A percentile compares a stretch with the other conserved stretches of the same genome.
These are phyloP conservation scores for Perdix hodgsoniae DNA, from an alignment of 2,797 vertebrate species.

Conservation along the genomic window DNA sequence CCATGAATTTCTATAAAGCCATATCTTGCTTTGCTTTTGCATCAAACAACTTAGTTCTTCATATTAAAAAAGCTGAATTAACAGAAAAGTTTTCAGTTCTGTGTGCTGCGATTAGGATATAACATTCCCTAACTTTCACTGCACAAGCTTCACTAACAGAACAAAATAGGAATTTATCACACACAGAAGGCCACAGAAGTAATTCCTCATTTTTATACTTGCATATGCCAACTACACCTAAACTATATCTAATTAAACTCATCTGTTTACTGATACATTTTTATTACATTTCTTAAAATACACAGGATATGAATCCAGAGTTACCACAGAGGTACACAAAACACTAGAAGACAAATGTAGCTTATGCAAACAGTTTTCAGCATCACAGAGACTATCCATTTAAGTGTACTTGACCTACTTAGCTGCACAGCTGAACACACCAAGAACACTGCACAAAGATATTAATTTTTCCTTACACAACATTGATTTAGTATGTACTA, in stretches of 20 bases:
- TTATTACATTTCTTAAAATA: not conserved
- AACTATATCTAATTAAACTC: not conserved
- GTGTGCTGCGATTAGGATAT: not conserved
- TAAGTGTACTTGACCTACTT: not conserved
- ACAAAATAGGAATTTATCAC: not conserved
- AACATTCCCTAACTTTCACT: not conserved
- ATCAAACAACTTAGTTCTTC: not conserved
- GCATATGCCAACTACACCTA: not conserved
- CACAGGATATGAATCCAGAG: not conserved
- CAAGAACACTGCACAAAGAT: not conserved
- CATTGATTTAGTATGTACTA: not conserved
- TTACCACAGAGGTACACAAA: not conserved
- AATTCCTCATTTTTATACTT: not conserved
- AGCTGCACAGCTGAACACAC: not conserved
- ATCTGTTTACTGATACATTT: not conserved
- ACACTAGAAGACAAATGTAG: not conserved
- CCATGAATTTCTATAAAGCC: not conserved
- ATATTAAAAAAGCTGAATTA: not conserved
- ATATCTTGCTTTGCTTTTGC: not conserved
- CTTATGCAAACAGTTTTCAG: not conserved
- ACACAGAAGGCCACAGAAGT: not conserved
- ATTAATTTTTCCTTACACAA: not conserved
- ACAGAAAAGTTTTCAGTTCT: not conserved
- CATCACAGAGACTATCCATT: not conserved
- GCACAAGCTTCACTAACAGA: not conserved